Percentiles rank a stretch among this genome's conserved stretches.
Evolutionary conservation across 35 echinoderm and acorn worm species (phyloP).

Genomic region (Eucidaris tribuloides): DNA sequence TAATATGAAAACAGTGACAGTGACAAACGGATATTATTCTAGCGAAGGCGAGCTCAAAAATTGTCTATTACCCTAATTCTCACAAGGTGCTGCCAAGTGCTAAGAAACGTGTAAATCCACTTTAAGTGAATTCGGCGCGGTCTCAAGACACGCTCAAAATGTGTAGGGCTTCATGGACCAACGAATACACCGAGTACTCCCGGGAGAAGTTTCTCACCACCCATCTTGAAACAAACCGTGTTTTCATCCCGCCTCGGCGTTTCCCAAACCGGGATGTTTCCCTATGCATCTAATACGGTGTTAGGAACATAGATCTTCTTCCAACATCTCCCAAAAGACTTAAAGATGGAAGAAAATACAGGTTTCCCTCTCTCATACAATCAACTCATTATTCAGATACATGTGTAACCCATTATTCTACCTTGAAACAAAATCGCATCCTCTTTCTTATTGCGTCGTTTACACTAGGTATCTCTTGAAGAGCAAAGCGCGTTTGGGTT

Average conservation of each 20-base stretch:
- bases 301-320: no score
- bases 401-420: no score
- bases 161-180: not conserved
- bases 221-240: no score
- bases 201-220: not conserved
- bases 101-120: slow-evolving; percentile 11
- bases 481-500: no score
- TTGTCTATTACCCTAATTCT: slow-evolving; percentile 13
- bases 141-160: not conserved
- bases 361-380: no score
- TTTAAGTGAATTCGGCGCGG: not conserved
- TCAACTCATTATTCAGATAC: no score
- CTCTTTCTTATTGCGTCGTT: no score
- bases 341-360: no score
- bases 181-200: not conserved
- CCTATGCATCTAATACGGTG: not conserved
- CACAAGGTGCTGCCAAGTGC: not conserved
- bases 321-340: no score
- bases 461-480: no score
- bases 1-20: not conserved
- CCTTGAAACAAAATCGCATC: no score
- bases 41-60: not conserved
- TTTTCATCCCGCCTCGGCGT: not conserved
- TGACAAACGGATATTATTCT: not conserved
- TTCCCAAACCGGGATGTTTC: not conserved